These are phyloP conservation scores for Trissolcus basalis DNA, from an alignment of 1,140 invertebrate genomes.

Conservation along the genomic window DNA sequence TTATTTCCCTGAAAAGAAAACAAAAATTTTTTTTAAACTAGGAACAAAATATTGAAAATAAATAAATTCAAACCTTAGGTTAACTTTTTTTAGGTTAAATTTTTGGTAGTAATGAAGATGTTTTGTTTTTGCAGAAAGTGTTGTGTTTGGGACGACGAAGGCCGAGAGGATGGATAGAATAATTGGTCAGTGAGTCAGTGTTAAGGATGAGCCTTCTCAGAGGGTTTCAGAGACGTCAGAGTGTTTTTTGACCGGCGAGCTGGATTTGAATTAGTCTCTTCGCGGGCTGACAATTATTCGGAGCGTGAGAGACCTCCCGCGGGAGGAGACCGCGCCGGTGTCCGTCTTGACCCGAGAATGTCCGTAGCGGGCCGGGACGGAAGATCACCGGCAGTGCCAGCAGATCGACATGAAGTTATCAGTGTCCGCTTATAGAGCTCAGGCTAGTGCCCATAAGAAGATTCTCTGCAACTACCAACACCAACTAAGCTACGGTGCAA, in stretches of 20 bases:
- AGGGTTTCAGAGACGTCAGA: slow-evolving; percentile 1
- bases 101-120: neutral
- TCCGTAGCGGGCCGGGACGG: slow-evolving; percentile 46
- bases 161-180: slow-evolving; percentile 17
- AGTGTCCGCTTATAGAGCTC: slow-evolving; percentile 88
- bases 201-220: slow-evolving; percentile 6
- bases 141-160: slow-evolving; percentile 1
- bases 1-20: too few species aligned
- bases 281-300: neutral
- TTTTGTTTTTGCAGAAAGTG: slow-evolving; percentile 32
- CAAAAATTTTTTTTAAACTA: too few species aligned
- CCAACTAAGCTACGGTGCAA: slow-evolving; percentile 86
- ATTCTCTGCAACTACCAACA: slow-evolving; percentile 86
- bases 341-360: slow-evolving; percentile 61
- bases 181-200: slow-evolving; percentile 20
- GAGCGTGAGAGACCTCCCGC: slow-evolving; percentile 16
- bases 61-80: too few species aligned
- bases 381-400: slow-evolving; percentile 66
- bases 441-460: slow-evolving; percentile 89
- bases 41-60: too few species aligned
- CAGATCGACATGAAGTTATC: slow-evolving; percentile 84
- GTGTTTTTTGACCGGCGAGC: slow-evolving; percentile 37
- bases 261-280: slow-evolving; percentile 16
- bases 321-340: slow-evolving; percentile 10
- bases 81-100: too few species aligned